Percentiles rank a stretch among this genome's conserved stretches.
These are phyloP conservation scores for Triplophysa tibetana DNA, from an alignment of 2,113 vertebrate genomes.

Conservation along the genomic window DNA sequence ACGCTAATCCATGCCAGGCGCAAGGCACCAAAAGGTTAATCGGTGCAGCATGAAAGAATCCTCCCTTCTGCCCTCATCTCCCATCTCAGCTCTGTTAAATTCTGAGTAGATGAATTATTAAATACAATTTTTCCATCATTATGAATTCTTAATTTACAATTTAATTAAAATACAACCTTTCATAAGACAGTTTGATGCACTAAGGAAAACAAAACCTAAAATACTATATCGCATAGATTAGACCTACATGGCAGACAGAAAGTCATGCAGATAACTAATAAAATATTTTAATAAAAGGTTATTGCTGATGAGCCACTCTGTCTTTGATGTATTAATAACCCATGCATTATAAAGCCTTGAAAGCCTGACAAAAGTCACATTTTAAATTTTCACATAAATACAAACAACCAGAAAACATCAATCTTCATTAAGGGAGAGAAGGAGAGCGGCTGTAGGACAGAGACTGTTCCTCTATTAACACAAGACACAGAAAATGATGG, in stretches of 20 bases:
- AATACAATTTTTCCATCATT: neutral
- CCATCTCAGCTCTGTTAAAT: neutral
- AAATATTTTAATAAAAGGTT: neutral
- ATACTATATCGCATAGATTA: neutral
- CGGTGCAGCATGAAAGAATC: neutral
- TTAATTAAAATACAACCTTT: neutral
- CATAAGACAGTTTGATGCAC: neutral
- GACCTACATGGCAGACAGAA: neutral
- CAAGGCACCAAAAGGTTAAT: constrained; percentile 11
- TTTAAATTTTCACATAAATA: neutral
- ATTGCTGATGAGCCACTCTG: neutral
- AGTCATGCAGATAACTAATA: neutral
- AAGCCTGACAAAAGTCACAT: neutral
- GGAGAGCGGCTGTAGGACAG: neutral
- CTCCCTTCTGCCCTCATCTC: constrained; percentile 5
- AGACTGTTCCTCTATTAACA: neutral
- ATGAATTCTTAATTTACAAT: neutral
- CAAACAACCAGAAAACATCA: neutral
- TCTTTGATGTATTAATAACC: neutral
- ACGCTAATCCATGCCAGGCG: constrained; percentile 10
- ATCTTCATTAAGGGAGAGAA: neutral
- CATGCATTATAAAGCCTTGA: neutral
- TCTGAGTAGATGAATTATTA: constrained; percentile 7
- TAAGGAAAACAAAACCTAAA: neutral
- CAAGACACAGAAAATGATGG: neutral